Evolutionary conservation across 1,140 invertebrate genomes (phyloP).

Genomic region (Macrobrachium nipponense): DNA sequence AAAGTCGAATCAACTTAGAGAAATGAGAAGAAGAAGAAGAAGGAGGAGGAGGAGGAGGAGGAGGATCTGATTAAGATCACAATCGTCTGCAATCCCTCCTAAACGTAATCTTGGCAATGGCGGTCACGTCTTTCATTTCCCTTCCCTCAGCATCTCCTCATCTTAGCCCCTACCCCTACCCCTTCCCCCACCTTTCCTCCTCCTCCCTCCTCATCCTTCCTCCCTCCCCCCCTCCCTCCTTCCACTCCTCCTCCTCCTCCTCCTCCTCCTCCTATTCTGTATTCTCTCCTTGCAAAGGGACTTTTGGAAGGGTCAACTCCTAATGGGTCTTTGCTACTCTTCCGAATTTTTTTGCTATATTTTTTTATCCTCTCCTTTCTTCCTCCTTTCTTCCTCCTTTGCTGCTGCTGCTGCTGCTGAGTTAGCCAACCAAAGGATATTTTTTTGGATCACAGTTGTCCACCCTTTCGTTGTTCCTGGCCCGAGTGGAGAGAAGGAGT

Average conservation of each 20-base stretch:
- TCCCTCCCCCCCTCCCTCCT: neutral
- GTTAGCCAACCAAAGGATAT: neutral
- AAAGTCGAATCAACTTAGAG: constrained; percentile 11
- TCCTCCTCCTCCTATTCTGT: constrained; percentile 23
- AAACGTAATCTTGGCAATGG: constrained; percentile 33
- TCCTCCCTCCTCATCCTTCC: neutral
- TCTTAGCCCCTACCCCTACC: neutral
- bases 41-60: neutral
- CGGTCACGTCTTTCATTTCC: constrained; percentile 56
- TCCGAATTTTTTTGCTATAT: neutral
- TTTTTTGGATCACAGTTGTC: neutral
- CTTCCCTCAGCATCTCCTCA: neutral
- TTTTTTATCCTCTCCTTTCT: neutral
- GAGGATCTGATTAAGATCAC: neutral
- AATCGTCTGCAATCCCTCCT: constrained; percentile 42
- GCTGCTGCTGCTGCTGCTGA: constrained; percentile 13
- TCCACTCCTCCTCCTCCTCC: neutral
- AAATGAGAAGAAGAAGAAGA: neutral
- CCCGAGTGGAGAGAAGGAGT: neutral
- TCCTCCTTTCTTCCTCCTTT: neutral
- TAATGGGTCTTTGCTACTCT: constrained; percentile 1
- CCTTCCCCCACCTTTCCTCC: neutral
- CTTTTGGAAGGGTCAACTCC: constrained; percentile 36
- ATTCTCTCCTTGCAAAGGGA: constrained; percentile 38
- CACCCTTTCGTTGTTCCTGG: constrained; percentile 8